Evolutionary conservation across 2,113 vertebrate species (phyloP).

Genomic region (Dromiciops gliroides): DNA sequence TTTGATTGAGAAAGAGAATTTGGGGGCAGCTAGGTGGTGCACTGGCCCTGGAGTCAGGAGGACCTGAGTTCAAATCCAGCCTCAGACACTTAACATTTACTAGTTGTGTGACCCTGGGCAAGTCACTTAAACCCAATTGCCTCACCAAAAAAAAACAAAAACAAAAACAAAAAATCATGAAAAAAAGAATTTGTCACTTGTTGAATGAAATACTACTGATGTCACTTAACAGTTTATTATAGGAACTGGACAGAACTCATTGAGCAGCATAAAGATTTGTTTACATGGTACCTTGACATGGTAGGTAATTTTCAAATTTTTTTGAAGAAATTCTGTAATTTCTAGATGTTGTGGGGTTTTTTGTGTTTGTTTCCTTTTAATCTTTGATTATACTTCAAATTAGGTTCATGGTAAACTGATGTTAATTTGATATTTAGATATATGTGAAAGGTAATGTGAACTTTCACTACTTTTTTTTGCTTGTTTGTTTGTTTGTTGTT

Average conservation of each 20-base stretch:
- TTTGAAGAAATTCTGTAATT: conserved; percentile 75
- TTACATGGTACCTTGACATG: conserved; percentile 83
- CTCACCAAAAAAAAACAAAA: too few species aligned
- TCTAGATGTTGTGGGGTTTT: conserved; percentile 63
- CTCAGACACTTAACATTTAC: too few species aligned
- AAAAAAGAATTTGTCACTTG: too few species aligned
- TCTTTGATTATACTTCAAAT: conserved; percentile 64
- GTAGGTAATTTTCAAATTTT: conserved; percentile 79
- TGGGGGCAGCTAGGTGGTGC: too few species aligned
- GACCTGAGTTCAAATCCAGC: too few species aligned
- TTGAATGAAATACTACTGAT: conserved; percentile 80
- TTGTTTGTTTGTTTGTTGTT: too few species aligned
- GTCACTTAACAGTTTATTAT: conserved; percentile 76
- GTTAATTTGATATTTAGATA: conserved; percentile 71
- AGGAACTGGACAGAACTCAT: conserved; percentile 79
- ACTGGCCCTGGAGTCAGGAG: too few species aligned
- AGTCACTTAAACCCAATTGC: too few species aligned
- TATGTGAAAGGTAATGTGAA: conserved; percentile 74
- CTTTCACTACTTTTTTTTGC: too few species aligned
- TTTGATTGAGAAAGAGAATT: not conserved
- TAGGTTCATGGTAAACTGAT: conserved; percentile 65
- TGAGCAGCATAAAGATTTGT: conserved; percentile 82
- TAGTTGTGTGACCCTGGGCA: too few species aligned
- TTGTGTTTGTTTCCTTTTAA: conserved; percentile 65
- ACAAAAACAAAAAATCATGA: too few species aligned